Conservation (phyloP, 1,140 invertebrate genomes). For the Drosophila grimshawi region DNA sequence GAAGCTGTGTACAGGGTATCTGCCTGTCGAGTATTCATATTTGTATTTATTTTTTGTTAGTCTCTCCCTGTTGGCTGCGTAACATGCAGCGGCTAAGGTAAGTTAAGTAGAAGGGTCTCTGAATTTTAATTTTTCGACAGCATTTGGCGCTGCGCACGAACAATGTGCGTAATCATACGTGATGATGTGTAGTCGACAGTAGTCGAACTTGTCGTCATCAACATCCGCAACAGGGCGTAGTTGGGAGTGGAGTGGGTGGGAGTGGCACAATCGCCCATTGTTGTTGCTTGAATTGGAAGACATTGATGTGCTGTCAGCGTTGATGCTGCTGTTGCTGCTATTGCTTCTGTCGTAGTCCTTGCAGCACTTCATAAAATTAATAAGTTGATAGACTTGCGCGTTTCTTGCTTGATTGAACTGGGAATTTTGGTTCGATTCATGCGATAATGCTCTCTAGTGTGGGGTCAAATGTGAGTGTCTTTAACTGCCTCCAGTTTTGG, state of each 20-base stretch:
- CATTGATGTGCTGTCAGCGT: slow-evolving; percentile 68
- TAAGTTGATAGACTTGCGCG: slow-evolving; percentile 79
- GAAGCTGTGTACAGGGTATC: background rate
- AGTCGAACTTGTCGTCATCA: slow-evolving; percentile 43
- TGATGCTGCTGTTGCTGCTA: slow-evolving; percentile 6
- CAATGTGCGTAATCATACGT: slow-evolving; percentile 84
- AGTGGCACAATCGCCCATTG: slow-evolving; percentile 47
- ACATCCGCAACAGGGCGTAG: slow-evolving; percentile 18
- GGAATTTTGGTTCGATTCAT: slow-evolving; percentile 28
- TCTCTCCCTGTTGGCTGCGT: slow-evolving; percentile 1
- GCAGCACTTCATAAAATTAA: slow-evolving; percentile 83
- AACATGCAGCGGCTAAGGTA: slow-evolving; percentile 60
- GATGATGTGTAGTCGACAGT: slow-evolving; percentile 65
- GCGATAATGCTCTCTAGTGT: slow-evolving; percentile 2
- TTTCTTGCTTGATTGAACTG: slow-evolving; percentile 57
- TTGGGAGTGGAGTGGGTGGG: slow-evolving; percentile 13
- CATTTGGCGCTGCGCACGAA: slow-evolving; percentile 79
- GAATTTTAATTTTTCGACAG: slow-evolving; percentile 83
- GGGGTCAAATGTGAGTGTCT: slow-evolving; percentile 37
- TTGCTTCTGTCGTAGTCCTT: slow-evolving; percentile 29
- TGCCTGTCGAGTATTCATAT: background rate
- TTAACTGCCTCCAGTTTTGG: slow-evolving; percentile 38
- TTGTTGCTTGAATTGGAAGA: slow-evolving; percentile 70
- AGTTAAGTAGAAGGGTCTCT: slow-evolving; percentile 81
- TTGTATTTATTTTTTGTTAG: slow-evolving; percentile 3